A percentile compares a stretch with the other conserved stretches of the same genome.
Conservation (phyloP, 2,113 vertebrate genomes). For the Neoarius graeffei region DNA sequence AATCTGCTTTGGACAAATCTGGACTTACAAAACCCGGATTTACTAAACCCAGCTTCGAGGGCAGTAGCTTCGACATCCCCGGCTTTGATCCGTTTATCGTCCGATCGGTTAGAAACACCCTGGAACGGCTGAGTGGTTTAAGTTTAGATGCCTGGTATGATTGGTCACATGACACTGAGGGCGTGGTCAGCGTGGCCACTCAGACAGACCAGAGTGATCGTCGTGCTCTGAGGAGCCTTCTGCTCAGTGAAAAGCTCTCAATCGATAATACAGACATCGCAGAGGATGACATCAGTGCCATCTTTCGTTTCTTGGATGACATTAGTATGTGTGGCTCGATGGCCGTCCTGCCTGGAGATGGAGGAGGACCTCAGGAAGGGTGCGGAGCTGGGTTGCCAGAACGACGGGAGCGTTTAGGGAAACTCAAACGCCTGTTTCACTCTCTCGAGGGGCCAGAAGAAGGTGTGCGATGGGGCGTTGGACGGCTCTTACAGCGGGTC, state of each 20-base stretch:
- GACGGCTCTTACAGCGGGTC: conserved; percentile 88
- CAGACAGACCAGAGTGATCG: conserved; percentile 87
- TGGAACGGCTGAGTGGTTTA: conserved; percentile 50
- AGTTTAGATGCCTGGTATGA: conserved; percentile 55
- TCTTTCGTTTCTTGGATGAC: conserved; percentile 95
- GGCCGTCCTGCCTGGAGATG: conserved; percentile 82
- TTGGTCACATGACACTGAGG: conserved; percentile 63
- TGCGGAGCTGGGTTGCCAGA: conserved; percentile 61
- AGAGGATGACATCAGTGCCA: conserved; percentile 92
- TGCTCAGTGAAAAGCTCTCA: conserved; percentile 83
- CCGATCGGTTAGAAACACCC: conserved; percentile 47
- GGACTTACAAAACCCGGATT: conserved; percentile 36
- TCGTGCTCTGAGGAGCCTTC: conserved; percentile 76
- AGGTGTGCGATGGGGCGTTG: conserved; percentile 85
- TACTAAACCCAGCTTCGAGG: conserved; percentile 40
- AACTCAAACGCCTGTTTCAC: conserved; percentile 78
- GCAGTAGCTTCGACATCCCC: conserved; percentile 49
- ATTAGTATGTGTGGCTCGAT: conserved; percentile 94
- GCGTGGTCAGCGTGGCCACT: conserved; percentile 81
- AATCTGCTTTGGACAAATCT: conserved; percentile 48
- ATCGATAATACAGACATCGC: conserved; percentile 90
- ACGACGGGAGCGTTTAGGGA: conserved; percentile 73
- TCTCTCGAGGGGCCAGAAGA: conserved; percentile 81
- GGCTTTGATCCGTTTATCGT: conserved; percentile 51
- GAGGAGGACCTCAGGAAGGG: conserved; percentile 67